Evolutionary conservation across 2,888 invertebrate genomes (phyloP).

Genomic region (Pristionchus mayeri): DNA sequence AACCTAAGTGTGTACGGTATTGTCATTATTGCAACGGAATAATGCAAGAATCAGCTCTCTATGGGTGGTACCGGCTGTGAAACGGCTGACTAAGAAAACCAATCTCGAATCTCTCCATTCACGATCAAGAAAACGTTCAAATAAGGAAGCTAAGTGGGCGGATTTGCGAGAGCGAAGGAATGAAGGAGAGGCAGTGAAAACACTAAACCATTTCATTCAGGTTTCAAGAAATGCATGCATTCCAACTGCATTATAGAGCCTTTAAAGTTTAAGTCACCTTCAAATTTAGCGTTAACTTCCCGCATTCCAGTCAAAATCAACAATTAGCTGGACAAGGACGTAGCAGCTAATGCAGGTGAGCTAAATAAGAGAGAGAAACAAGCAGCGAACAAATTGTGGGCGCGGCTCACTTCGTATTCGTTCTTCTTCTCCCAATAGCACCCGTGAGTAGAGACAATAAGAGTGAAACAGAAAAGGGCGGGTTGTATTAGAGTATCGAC

Average conservation of each 20-base stretch:
- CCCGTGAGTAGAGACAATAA: background rate
- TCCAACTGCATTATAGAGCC: too few relatives aligned
- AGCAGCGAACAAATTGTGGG: background rate
- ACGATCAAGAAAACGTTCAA: background rate
- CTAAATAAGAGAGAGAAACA: too few relatives aligned
- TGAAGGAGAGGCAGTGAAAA: background rate
- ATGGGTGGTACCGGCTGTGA: too few relatives aligned
- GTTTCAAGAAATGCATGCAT: too few relatives aligned
- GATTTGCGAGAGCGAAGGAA: background rate
- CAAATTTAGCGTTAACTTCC: background rate
- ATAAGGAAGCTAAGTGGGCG: conserved; percentile 40
- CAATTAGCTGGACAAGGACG: conserved; percentile 7
- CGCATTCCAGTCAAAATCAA: background rate
- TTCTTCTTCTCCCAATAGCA: background rate
- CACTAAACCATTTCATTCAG: too few relatives aligned
- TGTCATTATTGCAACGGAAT: too few relatives aligned
- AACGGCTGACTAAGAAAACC: conserved; percentile 25
- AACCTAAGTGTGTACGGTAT: too few relatives aligned
- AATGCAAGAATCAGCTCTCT: too few relatives aligned
- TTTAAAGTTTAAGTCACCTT: too few relatives aligned
- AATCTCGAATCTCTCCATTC: too few relatives aligned
- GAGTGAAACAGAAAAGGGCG: background rate
- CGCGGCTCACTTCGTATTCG: background rate
- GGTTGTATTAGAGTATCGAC: too few relatives aligned
- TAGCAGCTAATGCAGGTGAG: background rate